Base-by-base conservation (phyloP, 2,113 vertebrate genomes). In the Pungitius pungitius region DNA sequence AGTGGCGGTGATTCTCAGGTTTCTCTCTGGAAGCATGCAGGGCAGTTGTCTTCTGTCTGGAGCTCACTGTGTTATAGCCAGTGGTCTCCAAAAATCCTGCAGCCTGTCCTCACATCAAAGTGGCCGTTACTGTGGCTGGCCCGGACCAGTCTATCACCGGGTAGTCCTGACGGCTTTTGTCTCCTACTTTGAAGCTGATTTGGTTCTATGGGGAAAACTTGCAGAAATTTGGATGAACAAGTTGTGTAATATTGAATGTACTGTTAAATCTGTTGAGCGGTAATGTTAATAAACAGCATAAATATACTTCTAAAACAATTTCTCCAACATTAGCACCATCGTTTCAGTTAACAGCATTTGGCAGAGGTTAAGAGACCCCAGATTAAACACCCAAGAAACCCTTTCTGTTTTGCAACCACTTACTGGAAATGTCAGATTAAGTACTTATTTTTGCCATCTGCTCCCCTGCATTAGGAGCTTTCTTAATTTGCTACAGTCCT, bases 71-170 rank as follows among this genome's bases (percentile, higher is more conserved):
- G 78, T 71, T 81, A 83, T 57, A 80, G 49, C 62, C 67, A 18
- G 47, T 42, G 61, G 83, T 83, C 77, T 75, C 75, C 73, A 65
- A 37, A 42, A 85, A 68, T 80, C 77, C 68, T 69, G 43, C 43
- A 77, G 81, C 66, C 68, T 85, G 88, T 90, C 84, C 83, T 83
- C 63, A 86, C 87, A 89, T 90, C 83, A 85, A 91, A 91, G 80
- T 64, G 62, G 26, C 15, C 47, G 51, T 81, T 74, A 52, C 54
- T 69, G 68, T 82, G 54, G 77, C 73, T 55, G 33, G 42, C 45
- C 35, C 52, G 39, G 77, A 70, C 27, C 27, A 45, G 45, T 69
- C 76, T 62, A 22, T 80, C 68, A 35, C 54, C n/a, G 7, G 54
- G 22, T 66, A 77, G 55, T 74, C 33, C 60, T 45, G 66, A 78